These are phyloP conservation scores for Chaetodon trifasciatus DNA, from an alignment of 2,797 vertebrate species.

Conservation along the genomic window DNA sequence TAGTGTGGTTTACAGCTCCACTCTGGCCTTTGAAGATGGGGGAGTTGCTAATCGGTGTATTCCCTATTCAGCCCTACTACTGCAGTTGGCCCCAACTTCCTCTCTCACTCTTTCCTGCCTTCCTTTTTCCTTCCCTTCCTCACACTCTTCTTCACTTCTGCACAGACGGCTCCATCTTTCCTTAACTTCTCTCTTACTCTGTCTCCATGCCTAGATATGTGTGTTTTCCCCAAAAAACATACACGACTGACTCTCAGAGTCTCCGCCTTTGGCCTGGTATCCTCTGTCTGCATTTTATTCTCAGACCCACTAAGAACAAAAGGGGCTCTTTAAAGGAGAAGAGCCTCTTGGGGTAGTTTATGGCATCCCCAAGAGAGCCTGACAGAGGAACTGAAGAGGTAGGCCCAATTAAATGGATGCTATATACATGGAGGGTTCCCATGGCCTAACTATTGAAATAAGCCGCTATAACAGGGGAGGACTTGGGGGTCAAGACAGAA, in stretches of 20 bases:
- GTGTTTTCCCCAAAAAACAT: not conserved
- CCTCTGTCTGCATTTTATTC: conserved; percentile 44
- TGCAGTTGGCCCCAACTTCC: conserved; percentile 8
- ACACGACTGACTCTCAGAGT: not conserved
- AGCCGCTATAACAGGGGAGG: not conserved
- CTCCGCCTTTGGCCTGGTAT: conserved; percentile 26
- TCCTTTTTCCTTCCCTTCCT: not conserved
- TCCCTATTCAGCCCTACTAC: conserved; percentile 35
- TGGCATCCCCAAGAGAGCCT: conserved; percentile 39
- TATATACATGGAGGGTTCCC: conserved; percentile 21
- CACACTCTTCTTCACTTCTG: not conserved
- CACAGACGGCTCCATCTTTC: not conserved
- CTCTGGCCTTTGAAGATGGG: conserved; percentile 77
- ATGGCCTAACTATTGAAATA: conserved; percentile 9
- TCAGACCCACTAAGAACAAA: conserved; percentile 50
- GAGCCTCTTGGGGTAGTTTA: conserved; percentile 63
- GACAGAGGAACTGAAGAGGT: conserved; percentile 52
- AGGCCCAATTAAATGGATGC: conserved; percentile 64
- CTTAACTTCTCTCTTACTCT: not conserved
- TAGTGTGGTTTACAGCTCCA: conserved; percentile 65
- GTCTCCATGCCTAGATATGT: not conserved
- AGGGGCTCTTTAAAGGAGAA: conserved; percentile 63
- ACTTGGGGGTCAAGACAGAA: not conserved
- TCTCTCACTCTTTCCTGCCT: conserved; percentile 9
- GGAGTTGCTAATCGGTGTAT: conserved; percentile 78